These are phyloP conservation scores for Petrophora chlorosata DNA, from an alignment of 2,888 invertebrate genomes.

Conservation along the genomic window DNA sequence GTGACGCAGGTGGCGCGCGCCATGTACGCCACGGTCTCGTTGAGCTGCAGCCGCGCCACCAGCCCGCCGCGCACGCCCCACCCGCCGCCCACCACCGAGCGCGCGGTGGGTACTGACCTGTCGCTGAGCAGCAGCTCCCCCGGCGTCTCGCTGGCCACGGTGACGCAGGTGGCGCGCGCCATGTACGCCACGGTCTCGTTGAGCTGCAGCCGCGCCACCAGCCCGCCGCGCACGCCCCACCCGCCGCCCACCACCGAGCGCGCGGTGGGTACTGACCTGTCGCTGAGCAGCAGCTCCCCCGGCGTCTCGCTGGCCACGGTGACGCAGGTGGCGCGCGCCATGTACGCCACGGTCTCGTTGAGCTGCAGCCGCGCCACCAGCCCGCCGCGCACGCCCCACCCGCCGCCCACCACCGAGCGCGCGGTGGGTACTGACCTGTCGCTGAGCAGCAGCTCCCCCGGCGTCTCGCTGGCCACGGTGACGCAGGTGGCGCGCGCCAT, in stretches of 20 bases:
- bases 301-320: constrained; percentile 90
- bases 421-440: no score
- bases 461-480: no score
- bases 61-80: constrained; percentile 63
- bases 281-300: constrained; percentile 93
- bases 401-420: no score
- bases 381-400: constrained; percentile 52
- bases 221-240: no score
- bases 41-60: constrained; percentile 87
- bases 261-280: constrained; percentile 79
- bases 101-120: no score
- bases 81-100: no score
- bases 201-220: neutral
- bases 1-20: constrained; percentile 90
- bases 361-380: constrained; percentile 87
- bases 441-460: no score
- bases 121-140: no score
- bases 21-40: constrained; percentile 91
- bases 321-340: constrained; percentile 89
- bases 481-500: no score
- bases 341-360: constrained; percentile 90
- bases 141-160: no score
- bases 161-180: no score
- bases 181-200: neutral
- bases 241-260: neutral